Base-by-base conservation (phyloP, 2,113 vertebrate species). In the Raja brachyura region DNA sequence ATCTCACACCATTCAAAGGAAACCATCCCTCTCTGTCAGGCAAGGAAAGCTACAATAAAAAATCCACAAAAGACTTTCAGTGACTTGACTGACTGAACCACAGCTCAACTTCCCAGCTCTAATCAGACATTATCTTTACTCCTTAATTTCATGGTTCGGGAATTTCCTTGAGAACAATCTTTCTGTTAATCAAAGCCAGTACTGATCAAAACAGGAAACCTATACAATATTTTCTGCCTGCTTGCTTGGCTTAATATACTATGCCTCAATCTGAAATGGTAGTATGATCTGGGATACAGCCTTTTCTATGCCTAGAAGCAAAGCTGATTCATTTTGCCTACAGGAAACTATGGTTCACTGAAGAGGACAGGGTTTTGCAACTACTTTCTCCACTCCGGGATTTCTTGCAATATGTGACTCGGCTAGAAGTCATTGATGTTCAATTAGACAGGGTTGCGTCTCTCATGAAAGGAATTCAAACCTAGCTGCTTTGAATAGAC, bases 111-210 rank as follows among this genome's bases (percentile, higher is more conserved):
- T 88, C 61, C 83, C 83, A 66, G 83, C 56, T 61, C 28, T 61
- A n/a, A 61, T 86, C 81, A 86, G 25, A 86, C 81, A 86, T 86
- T 86, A 86, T 88, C 83, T 88, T 88, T 88, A 16, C 59, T 48
- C 68, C 68, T 92, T 92, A 70, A 92, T 92, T 92, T 92, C 66
- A 92, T 92, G 68, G 31, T 70, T 92, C 33, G 39, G 54, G 68
- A 28, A 66, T 73, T 92, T 74, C 66, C 8, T 48, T 73, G 66
- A 73, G 90, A 73, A 92, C 66, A 92, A 73, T 70, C 22, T 74
- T 92, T 73, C 68, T 70, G 90, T 73, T 73, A 92, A 92, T 92
- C 39, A 73, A 92, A 73, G 66, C 31, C 13, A 73, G 31, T 20
- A 73, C 90, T 92, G 66, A 70, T 92, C 39, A 54, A 92, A 92